A percentile compares a stretch with the other conserved stretches of the same genome.
phyloP scores from a whole-genome alignment of 2,113 vertebrate species.

The Cavia porcellus region DNA sequence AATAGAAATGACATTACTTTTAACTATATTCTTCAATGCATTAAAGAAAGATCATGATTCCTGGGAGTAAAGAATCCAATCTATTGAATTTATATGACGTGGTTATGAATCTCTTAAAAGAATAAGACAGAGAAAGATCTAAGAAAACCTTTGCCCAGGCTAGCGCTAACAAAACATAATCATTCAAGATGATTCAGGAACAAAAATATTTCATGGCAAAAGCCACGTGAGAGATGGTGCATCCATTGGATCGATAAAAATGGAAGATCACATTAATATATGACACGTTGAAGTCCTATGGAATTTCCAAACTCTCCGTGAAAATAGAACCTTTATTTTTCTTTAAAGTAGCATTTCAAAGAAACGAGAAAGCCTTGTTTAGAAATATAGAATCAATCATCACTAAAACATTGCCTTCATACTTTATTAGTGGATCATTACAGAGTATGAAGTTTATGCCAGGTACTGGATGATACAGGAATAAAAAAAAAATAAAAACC shows the following conservation, averaged over 20 bases:
- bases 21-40: neutral
- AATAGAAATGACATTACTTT: slow-evolving; percentile 1
- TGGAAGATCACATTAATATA: neutral
- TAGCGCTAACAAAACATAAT: neutral
- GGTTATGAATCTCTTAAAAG: neutral
- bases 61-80: neutral
- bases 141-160: neutral
- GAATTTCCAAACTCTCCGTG: neutral
- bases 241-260: neutral
- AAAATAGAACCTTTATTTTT: neutral
- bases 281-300: neutral
- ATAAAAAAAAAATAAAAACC: neutral
- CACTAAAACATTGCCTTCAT: neutral
- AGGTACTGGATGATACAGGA: neutral
- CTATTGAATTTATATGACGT: neutral
- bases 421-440: neutral
- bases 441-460: neutral
- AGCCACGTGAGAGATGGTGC: neutral
- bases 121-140: neutral
- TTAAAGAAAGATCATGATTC: neutral
- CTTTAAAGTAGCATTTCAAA: slow-evolving; percentile 18
- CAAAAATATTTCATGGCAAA: neutral
- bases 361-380: neutral
- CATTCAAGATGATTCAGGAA: neutral
- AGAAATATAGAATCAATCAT: neutral